These are phyloP conservation scores for Phalacrocorax aristotelis DNA, from an alignment of 2,113 vertebrate genomes.

Conservation along the genomic window DNA sequence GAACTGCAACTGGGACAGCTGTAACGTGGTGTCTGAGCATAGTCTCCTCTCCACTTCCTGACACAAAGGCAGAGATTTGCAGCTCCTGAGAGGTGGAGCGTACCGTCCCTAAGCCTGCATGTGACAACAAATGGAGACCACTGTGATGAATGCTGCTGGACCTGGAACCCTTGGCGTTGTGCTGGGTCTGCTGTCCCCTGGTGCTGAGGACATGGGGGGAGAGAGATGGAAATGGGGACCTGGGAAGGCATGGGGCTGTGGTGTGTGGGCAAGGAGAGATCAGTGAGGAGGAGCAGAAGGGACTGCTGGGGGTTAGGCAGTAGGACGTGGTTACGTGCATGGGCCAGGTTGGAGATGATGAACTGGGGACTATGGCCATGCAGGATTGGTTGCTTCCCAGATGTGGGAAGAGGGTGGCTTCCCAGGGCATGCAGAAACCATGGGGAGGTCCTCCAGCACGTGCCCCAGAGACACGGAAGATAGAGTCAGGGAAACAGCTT, in stretches of 20 bases:
- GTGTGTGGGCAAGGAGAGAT: not conserved
- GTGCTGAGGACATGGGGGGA: not conserved
- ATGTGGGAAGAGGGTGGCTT: not conserved
- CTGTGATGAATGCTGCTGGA: rapidly evolving
- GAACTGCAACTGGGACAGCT: not conserved
- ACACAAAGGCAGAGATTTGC: not conserved
- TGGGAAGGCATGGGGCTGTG: not conserved
- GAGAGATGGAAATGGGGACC: not conserved
- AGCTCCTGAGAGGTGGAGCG: not conserved
- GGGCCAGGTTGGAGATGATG: not conserved
- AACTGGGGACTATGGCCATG: not conserved
- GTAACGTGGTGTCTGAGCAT: not conserved
- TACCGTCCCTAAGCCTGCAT: not conserved
- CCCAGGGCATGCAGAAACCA: not conserved
- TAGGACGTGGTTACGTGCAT: not conserved
- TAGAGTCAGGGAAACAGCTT: not conserved
- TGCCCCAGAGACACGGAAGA: rapidly evolving
- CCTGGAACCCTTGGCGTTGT: not conserved
- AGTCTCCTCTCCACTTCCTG: not conserved
- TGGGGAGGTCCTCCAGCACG: not conserved
- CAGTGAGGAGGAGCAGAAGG: not conserved
- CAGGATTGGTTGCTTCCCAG: not conserved
- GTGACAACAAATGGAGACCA: not conserved
- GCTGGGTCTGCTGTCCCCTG: not conserved
- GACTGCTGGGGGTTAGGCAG: not conserved